phyloP scores from a whole-genome alignment of 2,797 vertebrate species.

The Eospalax fontanierii region DNA sequence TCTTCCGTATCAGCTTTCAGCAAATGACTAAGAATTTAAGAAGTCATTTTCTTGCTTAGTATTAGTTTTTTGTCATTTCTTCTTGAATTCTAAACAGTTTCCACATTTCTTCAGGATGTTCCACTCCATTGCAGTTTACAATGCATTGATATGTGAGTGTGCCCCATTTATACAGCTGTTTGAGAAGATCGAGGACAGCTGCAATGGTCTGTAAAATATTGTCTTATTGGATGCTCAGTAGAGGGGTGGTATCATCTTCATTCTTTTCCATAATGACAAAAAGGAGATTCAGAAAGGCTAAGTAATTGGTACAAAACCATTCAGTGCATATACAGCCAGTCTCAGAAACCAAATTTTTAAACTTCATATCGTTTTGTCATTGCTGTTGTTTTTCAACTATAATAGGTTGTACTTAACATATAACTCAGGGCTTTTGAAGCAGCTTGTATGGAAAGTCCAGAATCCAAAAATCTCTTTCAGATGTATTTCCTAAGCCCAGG shows the following conservation, averaged over 20 bases:
- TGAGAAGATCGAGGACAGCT: background rate
- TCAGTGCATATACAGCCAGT: background rate
- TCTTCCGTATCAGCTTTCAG: slow-evolving; percentile 11
- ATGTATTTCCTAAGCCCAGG: background rate
- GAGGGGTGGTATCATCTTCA: background rate
- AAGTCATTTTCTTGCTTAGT: background rate
- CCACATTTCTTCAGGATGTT: background rate
- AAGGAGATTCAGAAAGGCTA: background rate
- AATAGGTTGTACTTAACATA: background rate
- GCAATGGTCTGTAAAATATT: background rate
- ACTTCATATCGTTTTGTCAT: background rate
- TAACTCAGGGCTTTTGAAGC: background rate
- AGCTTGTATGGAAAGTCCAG: background rate
- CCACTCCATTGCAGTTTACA: background rate
- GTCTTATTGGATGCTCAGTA: background rate
- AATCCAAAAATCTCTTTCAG: background rate
- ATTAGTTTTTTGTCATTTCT: background rate
- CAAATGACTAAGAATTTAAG: slow-evolving; percentile 50
- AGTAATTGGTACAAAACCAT: background rate
- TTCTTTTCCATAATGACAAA: background rate
- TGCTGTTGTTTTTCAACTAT: background rate
- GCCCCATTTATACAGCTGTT: background rate
- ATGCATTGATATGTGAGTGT: background rate
- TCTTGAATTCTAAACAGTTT: background rate
- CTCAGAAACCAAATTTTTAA: background rate